Percentiles rank a stretch among this genome's conserved stretches.
phyloP scores from a whole-genome alignment of 2,113 vertebrate genomes.

The mouse (Mus musculus) region GRCm39 chr17:62970501-62971000 shows the following conservation, averaged over 20 bases:
- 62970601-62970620: neutral
- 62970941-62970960: neutral
- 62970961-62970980: constrained; percentile 10
- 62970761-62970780: neutral
- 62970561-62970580: neutral
- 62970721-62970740: neutral
- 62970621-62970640: neutral
- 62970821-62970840: neutral
- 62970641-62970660: neutral
- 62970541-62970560: constrained; percentile 17
- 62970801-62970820: neutral
- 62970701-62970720: neutral
- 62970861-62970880: neutral
- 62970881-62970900: neutral
- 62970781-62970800: neutral
- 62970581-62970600: neutral
- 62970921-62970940: neutral
- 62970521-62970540: neutral
- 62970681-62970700: constrained; percentile 18
- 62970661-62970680: neutral
- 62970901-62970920: neutral
- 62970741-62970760: neutral
- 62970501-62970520: constrained; percentile 26
- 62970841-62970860: neutral
- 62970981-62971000: neutral